Evolutionary conservation across 1,140 invertebrate species (phyloP), one percentile per base, ranked within the genome.

Genomic region (Atta cephalotes): DNA sequence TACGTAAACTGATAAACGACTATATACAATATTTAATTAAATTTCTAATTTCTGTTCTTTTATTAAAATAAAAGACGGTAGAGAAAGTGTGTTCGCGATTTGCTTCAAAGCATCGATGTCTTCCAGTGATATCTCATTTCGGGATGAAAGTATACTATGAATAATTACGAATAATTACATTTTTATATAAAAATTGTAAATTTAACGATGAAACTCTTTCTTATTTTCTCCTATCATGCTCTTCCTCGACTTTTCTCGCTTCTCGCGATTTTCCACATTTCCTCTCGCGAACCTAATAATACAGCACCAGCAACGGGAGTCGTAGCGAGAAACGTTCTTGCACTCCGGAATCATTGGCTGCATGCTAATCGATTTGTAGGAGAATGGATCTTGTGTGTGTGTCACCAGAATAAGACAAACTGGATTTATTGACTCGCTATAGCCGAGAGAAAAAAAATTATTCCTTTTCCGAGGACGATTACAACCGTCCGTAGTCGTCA

Each of bases 381-480:
- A 84, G 80, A 82, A 74, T 70, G 56, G 77, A 80, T 78, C 25
- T 14, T 63, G 10, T 74, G 14, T 65, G 21, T 21, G 21, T 21
- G 21, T 63, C 77, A 45, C 35, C 79, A 51, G 77, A 68, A 68
- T 68, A 78, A 16, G 45, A 49, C 63, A 18, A 65, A 82, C 51
- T 72, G 21, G 35, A 72, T 72, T 72, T 82, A 82, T 74, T 74
- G 5, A 18, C 18, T 72, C 68, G 18, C 56, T 56, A 14, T 3
- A 28, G 18, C 2, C 39, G 16, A 16, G 14, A 4, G 14, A 56
- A 58, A 39, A 71, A 39, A 39, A 58, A 81, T 72, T 5, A 45
- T 60, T 76, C 45, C 25, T 53, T 84, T 74, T 63, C 70, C 80
- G 70, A 84, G 80, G 56, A 84, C 70, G 70, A 82, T 74, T 35